A percentile compares a stretch with the other conserved stretches of the same genome.
Conservation (phyloP, 2,113 vertebrate genomes). For the Hiodon alosoides region DNA sequence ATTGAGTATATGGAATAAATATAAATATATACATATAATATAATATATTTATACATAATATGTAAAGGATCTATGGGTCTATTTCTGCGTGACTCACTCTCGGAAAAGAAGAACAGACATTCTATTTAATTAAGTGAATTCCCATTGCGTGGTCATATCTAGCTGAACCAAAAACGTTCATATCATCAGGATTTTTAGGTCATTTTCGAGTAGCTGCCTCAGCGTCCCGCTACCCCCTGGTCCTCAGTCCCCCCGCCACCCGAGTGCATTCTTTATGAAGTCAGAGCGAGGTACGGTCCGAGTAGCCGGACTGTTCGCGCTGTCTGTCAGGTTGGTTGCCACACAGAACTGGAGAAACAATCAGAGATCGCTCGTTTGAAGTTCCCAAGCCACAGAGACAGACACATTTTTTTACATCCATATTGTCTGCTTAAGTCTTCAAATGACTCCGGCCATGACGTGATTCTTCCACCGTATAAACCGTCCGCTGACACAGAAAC, state of each 20-base stretch:
- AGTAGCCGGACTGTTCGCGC: background rate
- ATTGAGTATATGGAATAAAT: too few species aligned
- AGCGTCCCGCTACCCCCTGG: background rate
- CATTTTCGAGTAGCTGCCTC: slow-evolving; percentile 22
- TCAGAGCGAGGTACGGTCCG: background rate
- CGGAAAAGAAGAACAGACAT: background rate
- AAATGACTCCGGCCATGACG: slow-evolving; percentile 35
- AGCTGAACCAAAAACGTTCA: background rate
- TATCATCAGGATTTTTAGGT: too few species aligned
- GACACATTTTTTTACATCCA: slow-evolving; percentile 51
- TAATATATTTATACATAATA: too few species aligned
- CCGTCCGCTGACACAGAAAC: slow-evolving; percentile 37
- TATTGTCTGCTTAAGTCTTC: slow-evolving; percentile 61
- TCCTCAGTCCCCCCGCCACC: slow-evolving; percentile 19
- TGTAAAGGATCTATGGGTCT: too few species aligned
- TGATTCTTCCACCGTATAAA: slow-evolving; percentile 45
- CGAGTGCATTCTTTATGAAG: slow-evolving; percentile 2
- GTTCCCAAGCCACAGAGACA: slow-evolving; percentile 38
- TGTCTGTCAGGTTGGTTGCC: background rate
- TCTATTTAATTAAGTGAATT: background rate
- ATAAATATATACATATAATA: too few species aligned
- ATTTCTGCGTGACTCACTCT: background rate
- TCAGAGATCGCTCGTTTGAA: slow-evolving; percentile 30
- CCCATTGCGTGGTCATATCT: background rate
- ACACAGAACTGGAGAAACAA: slow-evolving; percentile 44